Evolutionary conservation across 2,113 vertebrate genomes (phyloP), one percentile per base, ranked within the genome.

Genomic region (Vidua macroura): DNA sequence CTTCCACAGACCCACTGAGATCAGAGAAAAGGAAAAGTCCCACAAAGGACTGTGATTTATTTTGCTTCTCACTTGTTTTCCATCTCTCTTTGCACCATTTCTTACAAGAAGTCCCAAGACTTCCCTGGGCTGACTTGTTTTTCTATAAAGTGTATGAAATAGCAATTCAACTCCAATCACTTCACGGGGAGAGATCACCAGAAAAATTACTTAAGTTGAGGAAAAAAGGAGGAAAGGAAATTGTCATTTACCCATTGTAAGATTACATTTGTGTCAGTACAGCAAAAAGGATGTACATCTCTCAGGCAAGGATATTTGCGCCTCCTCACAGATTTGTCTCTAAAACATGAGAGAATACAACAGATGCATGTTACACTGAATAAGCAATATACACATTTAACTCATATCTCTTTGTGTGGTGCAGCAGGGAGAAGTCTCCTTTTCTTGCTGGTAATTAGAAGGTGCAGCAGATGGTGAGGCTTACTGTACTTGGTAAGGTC

Each of bases 401-500:
- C 77, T 82, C 66, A 13, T 67, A 44, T 72, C 83, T 95, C 59
- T 95, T 92, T 93, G 59, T 93, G 91, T 59, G 44, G 56, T 87
- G 49, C 28, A 86, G 20, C 69, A 96, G 37, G 15, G 44, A 86
- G 74, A 66, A 94, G 52, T 72, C 30, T 66, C 83, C 92, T 94
- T 92, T 96, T 68, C 81, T 91, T 23, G 3, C 63, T 90, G 60
- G 48, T 95, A 96, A 97, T 90, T 96, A 95, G 91, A 84, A 49
- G 31, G 31, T 73, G 25, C 27, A 93, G 55, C 78, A 88, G 77
- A 88, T 96, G 90, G 83, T 76, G 51, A 84, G 62, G 53, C n/a
- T 88, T 84, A 23, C 24, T 81, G 22, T 48, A 86, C 10, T 77
- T 82, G 43, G 21, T 95, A 39, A 83, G 43, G 46, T 49, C 88